These are phyloP conservation scores for Phalacrocorax pelagicus DNA, from an alignment of 2,113 vertebrate species.

Conservation along the genomic window DNA sequence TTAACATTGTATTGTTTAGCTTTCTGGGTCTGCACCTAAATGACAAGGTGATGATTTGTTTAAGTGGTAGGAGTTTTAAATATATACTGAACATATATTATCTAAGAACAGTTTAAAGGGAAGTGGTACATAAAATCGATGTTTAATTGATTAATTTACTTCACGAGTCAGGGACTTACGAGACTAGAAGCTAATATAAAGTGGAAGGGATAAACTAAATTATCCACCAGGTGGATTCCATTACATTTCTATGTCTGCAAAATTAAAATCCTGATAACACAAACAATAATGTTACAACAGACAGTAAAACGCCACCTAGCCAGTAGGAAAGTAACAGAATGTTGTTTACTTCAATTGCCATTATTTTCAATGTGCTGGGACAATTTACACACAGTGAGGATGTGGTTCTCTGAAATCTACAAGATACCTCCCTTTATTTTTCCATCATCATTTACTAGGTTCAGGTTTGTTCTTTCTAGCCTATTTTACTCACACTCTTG, in stretches of 20 bases:
- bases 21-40: neutral
- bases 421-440: neutral
- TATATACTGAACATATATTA: constrained; percentile 23
- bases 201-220: neutral
- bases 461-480: neutral
- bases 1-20: neutral
- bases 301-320: neutral
- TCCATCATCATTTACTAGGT: neutral
- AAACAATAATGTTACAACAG: neutral
- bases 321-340: neutral
- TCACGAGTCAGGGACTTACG: neutral
- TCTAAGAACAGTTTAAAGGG: constrained; percentile 31
- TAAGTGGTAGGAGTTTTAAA: constrained; percentile 1
- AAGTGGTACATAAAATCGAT: constrained; percentile 39
- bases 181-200: neutral
- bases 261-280: neutral
- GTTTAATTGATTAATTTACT: constrained; percentile 56
- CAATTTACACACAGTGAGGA: neutral
- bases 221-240: neutral
- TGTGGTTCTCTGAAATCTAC: neutral
- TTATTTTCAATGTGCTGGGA: neutral
- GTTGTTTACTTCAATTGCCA: neutral
- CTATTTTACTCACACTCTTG: neutral
- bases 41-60: constrained; percentile 20
- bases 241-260: neutral